These are phyloP conservation scores for Danio kyathit DNA, from an alignment of 2,797 vertebrate species.

Conservation along the genomic window DNA sequence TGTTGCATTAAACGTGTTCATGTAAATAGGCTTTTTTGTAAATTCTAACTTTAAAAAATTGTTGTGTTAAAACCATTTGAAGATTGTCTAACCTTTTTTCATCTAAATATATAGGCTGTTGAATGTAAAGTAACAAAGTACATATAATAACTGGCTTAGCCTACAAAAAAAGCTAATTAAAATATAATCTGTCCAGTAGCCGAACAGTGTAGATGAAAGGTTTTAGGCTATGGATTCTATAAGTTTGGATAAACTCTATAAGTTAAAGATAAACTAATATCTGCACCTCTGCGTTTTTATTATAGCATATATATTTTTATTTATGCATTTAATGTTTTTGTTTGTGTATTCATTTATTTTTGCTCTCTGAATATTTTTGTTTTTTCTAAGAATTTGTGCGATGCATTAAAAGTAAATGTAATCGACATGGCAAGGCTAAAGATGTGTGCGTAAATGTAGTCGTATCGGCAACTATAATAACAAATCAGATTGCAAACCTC, in stretches of 20 bases:
- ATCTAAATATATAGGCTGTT: background rate
- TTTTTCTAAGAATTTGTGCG: background rate
- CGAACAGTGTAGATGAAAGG: background rate
- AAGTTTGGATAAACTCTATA: background rate
- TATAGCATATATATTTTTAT: too few species aligned
- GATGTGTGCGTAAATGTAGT: too few species aligned
- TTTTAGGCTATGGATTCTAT: background rate
- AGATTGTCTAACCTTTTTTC: too few species aligned
- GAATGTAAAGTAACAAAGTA: too few species aligned
- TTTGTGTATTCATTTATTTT: background rate
- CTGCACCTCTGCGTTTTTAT: background rate
- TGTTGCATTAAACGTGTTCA: background rate
- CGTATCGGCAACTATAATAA: background rate
- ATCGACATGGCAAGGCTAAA: background rate
- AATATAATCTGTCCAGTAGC: background rate
- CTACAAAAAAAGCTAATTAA: background rate
- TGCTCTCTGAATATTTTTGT: too few species aligned
- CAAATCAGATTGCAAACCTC: background rate
- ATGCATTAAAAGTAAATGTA: background rate
- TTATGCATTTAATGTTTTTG: too few species aligned
- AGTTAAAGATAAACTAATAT: background rate
- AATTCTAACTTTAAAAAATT: background rate
- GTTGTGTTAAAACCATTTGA: background rate
- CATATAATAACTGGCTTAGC: background rate
- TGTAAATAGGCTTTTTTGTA: background rate